These are phyloP conservation scores for Merluccius polli DNA, from an alignment of 2,797 vertebrate genomes.

Conservation along the genomic window DNA sequence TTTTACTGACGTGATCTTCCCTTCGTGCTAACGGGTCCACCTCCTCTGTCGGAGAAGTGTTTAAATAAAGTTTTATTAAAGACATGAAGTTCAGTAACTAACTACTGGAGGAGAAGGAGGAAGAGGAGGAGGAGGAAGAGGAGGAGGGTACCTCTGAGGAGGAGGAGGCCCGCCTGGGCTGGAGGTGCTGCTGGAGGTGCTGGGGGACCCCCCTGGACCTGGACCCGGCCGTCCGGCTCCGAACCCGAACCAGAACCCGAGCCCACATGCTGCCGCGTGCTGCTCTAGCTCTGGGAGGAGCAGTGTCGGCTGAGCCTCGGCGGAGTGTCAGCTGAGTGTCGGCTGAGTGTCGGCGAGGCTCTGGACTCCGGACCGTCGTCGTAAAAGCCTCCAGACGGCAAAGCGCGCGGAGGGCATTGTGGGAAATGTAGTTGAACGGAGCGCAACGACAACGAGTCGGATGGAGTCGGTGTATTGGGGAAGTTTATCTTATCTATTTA, in stretches of 20 bases:
- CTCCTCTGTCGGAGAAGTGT: too few relatives aligned
- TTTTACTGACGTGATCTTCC: too few relatives aligned
- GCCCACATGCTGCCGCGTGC: conserved; percentile 55
- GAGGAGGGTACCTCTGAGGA: too few relatives aligned
- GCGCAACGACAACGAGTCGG: neutral
- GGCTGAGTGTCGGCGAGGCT: conserved; percentile 21
- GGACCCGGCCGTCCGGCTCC: conserved; percentile 36
- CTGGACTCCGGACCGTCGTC: conserved; percentile 31
- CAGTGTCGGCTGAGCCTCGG: neutral
- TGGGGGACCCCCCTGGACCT: conserved; percentile 23
- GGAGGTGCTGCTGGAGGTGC: conserved; percentile 40
- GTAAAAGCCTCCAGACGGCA: conserved; percentile 36
- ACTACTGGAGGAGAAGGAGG: too few relatives aligned
- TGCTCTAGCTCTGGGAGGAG: conserved; percentile 10
- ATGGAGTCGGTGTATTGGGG: too few relatives aligned
- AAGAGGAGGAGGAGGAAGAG: too few relatives aligned
- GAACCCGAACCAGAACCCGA: conserved; percentile 40
- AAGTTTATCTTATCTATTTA: too few relatives aligned
- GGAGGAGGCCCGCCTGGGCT: too few relatives aligned
- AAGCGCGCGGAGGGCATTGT: conserved; percentile 25
- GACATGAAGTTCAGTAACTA: too few relatives aligned
- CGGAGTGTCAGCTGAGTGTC: conserved; percentile 8
- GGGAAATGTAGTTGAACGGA: conserved; percentile 69
- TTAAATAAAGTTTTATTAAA: too few relatives aligned
- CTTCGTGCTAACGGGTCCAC: too few relatives aligned